Conservation (phyloP, 2,113 vertebrate species). For the Elachura formosa region DNA sequence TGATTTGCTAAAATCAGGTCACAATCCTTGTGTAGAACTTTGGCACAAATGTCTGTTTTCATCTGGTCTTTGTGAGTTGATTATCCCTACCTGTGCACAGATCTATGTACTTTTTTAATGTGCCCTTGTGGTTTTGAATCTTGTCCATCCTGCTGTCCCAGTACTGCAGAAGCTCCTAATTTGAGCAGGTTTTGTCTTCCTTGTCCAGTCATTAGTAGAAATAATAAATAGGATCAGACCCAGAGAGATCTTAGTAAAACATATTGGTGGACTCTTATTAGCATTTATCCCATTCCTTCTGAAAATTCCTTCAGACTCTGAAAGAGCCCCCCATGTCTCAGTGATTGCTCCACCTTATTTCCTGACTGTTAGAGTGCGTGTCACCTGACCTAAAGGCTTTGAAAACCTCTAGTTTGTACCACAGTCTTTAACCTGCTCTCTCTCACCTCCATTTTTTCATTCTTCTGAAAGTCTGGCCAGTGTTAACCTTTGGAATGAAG, state of each 20-base stretch:
- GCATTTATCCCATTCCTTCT: neutral
- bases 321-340: neutral
- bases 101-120: neutral
- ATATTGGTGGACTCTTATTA: neutral
- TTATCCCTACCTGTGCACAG: neutral
- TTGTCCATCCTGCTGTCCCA: neutral
- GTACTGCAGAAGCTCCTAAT: neutral
- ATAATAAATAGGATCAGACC: neutral
- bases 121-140: neutral
- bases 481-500: neutral
- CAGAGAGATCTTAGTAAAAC: neutral
- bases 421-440: neutral
- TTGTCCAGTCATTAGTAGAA: neutral
- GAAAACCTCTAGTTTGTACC: neutral
- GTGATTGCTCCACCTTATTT: neutral
- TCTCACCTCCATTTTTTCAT: neutral
- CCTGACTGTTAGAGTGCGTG: neutral
- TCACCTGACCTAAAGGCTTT: neutral
- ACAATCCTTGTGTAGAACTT: neutral
- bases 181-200: neutral
- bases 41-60: neutral
- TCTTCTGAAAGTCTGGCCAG: neutral
- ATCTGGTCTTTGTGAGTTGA: neutral
- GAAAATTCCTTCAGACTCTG: neutral
- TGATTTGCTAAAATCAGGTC: neutral